Base-by-base conservation (phyloP, 2,888 invertebrate species). In the Malacosoma neustria region DNA sequence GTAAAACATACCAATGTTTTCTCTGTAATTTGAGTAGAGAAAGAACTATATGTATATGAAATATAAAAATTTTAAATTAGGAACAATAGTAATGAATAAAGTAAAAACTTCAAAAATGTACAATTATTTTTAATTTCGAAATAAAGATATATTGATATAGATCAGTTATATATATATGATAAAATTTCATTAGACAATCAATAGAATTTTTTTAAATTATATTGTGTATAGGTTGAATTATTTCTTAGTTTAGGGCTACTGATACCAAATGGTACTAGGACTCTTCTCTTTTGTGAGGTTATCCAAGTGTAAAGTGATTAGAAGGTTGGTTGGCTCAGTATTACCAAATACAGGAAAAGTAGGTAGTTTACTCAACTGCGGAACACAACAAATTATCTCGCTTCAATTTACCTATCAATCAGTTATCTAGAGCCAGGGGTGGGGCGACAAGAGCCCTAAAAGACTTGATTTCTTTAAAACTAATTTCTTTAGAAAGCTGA, bases 361-460 rank as follows among this genome's bases (percentile, higher is more conserved):
- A 45, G 46, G 46, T 50, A 51, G 46, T 49, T 51, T 47, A 41
- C 46, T 53, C 57, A 57, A 61, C 56, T 60, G 56, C 54, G 48
- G 54, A 63, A 62, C 57, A 68, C 67, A 73, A 72, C 71, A 69
- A 70, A 68, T 66, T 66, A 71, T 70, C 63, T 69, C 64, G 67
- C 66, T 70, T 59, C 61, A 71, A 67, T 69, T 72, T 70, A 72
- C 67, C 59, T 67, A 69, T 67, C 69, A 70, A 67, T 73, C 70
- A 72, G 65, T 57, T 56, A 60, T 65, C 61, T 61, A 58, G 57
- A 61, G 53, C 57, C 65, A 64, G 74, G 81, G 82, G 81, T 81
- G 84, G 84, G 82, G 84, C 82, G 80, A 66, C 46, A 41, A 61
- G 59, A 65, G 57, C 57, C 57, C 43, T 48, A 57, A 40, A 48